These are phyloP conservation scores for Oryctes rhinoceros DNA, from an alignment of 1,140 invertebrate genomes.

Conservation along the genomic window DNA sequence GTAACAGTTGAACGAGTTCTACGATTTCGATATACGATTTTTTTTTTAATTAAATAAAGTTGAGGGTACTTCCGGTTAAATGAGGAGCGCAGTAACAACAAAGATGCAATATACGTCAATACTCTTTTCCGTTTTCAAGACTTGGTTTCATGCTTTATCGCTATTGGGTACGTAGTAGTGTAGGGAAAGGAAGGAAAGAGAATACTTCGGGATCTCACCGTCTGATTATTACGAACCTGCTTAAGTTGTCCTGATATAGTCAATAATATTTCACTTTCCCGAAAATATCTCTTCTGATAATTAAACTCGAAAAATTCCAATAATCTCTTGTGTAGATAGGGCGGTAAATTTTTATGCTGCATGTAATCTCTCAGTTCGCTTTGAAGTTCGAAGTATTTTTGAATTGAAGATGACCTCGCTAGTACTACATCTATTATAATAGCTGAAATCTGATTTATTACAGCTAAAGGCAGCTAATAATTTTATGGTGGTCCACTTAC, in stretches of 20 bases:
- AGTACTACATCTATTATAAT: constrained; percentile 36
- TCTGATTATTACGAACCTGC: constrained; percentile 40
- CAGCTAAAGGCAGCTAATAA: constrained; percentile 1
- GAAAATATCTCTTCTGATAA: constrained; percentile 52
- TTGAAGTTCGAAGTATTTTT: constrained; percentile 50
- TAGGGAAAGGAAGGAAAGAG: too few relatives aligned
- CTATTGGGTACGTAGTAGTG: too few relatives aligned
- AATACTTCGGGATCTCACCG: too few relatives aligned
- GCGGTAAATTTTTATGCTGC: constrained; percentile 48
- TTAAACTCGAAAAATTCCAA: constrained; percentile 50
- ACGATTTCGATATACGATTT: too few relatives aligned
- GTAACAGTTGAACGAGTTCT: too few relatives aligned
- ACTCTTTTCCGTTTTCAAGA: too few relatives aligned
- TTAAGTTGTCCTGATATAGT: constrained; percentile 46
- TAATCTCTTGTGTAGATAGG: constrained; percentile 46
- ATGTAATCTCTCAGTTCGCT: constrained; percentile 50
- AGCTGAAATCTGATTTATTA: constrained; percentile 35
- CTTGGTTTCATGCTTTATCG: too few relatives aligned
- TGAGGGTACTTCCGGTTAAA: too few relatives aligned
- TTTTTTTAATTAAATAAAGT: too few relatives aligned
- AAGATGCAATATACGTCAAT: too few relatives aligned
- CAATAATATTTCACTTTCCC: constrained; percentile 46
- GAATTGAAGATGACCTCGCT: constrained; percentile 32
- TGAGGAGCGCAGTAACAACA: too few relatives aligned
- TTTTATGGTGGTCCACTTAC: background rate